These are phyloP conservation scores for Machaerirhynchus nigripectus DNA, from an alignment of 2,113 vertebrate genomes.

Conservation along the genomic window DNA sequence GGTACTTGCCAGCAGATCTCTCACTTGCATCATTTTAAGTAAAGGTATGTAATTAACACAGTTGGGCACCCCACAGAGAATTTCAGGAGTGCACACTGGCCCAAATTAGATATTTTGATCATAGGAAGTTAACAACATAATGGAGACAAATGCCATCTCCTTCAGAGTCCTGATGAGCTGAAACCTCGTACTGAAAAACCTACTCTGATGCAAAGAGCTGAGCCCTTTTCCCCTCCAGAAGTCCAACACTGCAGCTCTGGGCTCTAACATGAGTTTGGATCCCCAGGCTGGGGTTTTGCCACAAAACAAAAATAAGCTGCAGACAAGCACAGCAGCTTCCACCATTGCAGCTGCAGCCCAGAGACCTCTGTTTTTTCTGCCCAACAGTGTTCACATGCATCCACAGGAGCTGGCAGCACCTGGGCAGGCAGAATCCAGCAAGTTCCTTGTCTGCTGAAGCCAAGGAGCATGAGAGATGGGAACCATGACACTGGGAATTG, in stretches of 20 bases:
- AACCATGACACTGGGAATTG: slow-evolving; percentile 25
- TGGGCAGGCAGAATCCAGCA: background rate
- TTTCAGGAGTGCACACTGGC: background rate
- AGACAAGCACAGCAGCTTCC: background rate
- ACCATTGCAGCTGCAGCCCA: background rate
- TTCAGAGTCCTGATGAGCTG: background rate
- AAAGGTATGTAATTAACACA: background rate
- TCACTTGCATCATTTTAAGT: background rate
- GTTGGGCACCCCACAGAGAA: background rate
- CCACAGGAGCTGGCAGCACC: background rate
- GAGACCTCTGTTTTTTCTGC: background rate
- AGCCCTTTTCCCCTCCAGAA: accelerated
- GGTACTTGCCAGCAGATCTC: background rate
- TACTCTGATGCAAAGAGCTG: background rate
- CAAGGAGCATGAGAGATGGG: slow-evolving; percentile 6
- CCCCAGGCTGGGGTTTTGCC: background rate
- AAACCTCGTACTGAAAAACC: background rate
- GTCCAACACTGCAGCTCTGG: background rate
- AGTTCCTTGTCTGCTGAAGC: background rate
- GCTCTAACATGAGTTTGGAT: background rate
- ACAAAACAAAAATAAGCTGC: background rate
- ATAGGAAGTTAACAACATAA: background rate
- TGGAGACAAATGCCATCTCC: background rate
- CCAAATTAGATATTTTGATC: background rate
- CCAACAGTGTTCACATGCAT: accelerated